Evolutionary conservation across 2,797 vertebrate species (phyloP).

Genomic region (Pseudochirops cupreus): DNA sequence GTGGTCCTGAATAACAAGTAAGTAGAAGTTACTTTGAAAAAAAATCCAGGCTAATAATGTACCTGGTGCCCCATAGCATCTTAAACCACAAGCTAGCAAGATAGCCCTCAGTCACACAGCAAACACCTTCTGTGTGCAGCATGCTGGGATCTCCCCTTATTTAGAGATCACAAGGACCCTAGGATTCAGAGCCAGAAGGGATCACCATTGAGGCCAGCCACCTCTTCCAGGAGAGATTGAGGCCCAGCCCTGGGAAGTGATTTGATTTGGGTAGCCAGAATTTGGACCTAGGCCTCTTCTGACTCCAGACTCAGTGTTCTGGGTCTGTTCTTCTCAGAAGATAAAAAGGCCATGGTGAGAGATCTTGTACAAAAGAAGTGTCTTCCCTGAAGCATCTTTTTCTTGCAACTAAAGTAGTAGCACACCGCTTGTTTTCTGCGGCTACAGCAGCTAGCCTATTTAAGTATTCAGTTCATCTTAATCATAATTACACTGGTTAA

Average conservation of each 20-base stretch:
- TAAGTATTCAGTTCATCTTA: neutral
- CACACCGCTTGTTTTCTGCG: neutral
- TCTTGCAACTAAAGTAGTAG: neutral
- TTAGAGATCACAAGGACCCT: neutral
- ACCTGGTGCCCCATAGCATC: too few relatives aligned
- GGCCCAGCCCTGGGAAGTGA: neutral
- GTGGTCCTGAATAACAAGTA: neutral
- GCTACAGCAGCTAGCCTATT: neutral
- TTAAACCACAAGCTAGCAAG: neutral
- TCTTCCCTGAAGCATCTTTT: neutral
- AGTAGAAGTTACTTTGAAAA: neutral
- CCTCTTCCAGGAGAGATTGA: neutral
- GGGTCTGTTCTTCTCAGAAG: neutral
- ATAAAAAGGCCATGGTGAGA: neutral
- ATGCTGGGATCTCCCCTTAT: neutral
- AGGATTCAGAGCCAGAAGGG: neutral
- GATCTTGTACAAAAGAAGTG: neutral
- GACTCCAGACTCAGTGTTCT: neutral
- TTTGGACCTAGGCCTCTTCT: neutral
- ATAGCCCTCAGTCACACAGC: neutral
- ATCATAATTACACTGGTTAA: neutral
- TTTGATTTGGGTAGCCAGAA: neutral
- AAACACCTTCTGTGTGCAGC: fast-evolving
- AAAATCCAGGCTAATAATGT: neutral
- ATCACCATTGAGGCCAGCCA: neutral